phyloP scores from a whole-genome alignment of 2,888 invertebrate species.

The Emmelina monodactyla region DNA sequence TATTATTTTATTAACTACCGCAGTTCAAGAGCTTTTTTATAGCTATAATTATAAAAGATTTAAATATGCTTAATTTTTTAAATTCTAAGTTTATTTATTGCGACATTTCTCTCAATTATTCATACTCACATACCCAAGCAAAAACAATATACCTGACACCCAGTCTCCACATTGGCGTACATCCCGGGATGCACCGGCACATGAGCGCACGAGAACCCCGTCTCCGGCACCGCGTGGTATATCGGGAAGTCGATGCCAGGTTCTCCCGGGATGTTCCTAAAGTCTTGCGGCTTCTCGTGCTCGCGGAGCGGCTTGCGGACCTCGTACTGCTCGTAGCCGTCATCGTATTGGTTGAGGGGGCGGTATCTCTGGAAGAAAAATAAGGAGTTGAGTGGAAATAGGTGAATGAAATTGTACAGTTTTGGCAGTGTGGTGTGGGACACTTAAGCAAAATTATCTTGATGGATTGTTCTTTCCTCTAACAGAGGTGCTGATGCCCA shows the following conservation, averaged over 20 bases:
- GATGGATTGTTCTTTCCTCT: too few species aligned
- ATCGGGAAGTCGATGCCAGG: conserved; percentile 85
- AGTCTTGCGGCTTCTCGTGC: conserved; percentile 75
- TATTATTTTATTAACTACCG: too few species aligned
- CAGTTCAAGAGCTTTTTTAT: too few species aligned
- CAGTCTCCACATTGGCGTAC: conserved; percentile 90
- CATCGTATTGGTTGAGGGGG: conserved; percentile 30
- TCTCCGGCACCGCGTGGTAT: conserved; percentile 79
- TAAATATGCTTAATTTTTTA: too few species aligned
- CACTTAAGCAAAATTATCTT: too few species aligned
- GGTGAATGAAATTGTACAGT: too few species aligned
- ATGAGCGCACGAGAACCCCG: conserved; percentile 79
- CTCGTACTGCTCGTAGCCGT: conserved; percentile 37
- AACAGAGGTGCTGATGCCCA: too few species aligned
- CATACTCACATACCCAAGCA: too few species aligned
- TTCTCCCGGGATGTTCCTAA: conserved; percentile 80
- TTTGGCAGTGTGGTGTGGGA: too few species aligned
- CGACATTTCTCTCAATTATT: too few species aligned
- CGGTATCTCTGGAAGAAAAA: conserved; percentile 36
- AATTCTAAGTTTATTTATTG: too few species aligned
- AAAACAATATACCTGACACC: conserved; percentile 73
- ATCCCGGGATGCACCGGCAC: conserved; percentile 86
- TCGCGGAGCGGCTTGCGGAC: conserved; percentile 54
- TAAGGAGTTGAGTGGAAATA: not conserved
- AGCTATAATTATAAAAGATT: too few species aligned